phyloP scores from a whole-genome alignment of 2,797 vertebrate genomes.

The Neosilurus hyrtlii region DNA sequence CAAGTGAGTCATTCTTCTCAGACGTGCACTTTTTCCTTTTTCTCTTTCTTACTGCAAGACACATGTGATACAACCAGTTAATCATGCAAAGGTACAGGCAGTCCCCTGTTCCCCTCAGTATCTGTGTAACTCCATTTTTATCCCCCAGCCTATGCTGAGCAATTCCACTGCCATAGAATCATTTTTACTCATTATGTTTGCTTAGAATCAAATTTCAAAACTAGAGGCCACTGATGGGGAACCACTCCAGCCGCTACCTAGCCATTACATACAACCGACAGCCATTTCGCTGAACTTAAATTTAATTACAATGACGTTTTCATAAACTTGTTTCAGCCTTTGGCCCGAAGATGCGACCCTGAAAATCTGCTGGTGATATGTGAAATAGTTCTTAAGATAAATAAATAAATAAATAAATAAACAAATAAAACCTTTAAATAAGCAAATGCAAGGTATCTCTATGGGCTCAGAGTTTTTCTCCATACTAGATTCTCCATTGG shows the following conservation, averaged over 20 bases:
- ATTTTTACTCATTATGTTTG: background rate
- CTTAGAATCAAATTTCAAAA: background rate
- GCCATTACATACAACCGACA: too few relatives aligned
- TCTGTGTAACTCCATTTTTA: background rate
- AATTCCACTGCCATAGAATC: background rate
- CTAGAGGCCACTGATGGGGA: too few relatives aligned
- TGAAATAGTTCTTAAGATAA: too few relatives aligned
- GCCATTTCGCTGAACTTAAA: too few relatives aligned
- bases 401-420: too few relatives aligned
- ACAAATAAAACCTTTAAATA: too few relatives aligned
- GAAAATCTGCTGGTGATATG: too few relatives aligned
- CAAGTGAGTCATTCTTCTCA: background rate
- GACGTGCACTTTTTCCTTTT: background rate
- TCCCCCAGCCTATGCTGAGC: background rate
- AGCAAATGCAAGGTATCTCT: background rate
- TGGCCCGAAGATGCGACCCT: too few relatives aligned
- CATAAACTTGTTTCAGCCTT: too few relatives aligned
- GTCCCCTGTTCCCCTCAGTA: background rate
- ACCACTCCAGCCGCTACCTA: too few relatives aligned
- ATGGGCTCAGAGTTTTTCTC: background rate
- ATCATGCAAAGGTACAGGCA: background rate
- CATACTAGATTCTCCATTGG: background rate
- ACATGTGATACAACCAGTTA: background rate
- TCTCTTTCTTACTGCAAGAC: background rate
- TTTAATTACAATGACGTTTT: too few relatives aligned